Conservation (phyloP, 2,113 vertebrate genomes). For the Myocastor coypus region DNA sequence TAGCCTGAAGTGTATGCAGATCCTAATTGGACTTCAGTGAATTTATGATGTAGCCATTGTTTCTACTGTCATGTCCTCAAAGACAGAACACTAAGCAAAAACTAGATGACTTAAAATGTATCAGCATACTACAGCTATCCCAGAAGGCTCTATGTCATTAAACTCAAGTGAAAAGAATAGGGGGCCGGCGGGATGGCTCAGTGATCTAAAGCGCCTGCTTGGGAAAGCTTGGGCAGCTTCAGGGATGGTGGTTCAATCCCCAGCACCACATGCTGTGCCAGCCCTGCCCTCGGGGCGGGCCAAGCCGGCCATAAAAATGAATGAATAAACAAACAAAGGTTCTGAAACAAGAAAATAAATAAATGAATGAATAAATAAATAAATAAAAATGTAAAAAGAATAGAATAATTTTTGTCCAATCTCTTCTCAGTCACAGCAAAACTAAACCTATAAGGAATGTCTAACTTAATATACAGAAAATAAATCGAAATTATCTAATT, state of each 20-base stretch:
- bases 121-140: slow-evolving; percentile 72
- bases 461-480: background rate
- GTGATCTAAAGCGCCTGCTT: too few species aligned
- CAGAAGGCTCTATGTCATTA: slow-evolving; percentile 54
- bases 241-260: too few species aligned
- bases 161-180: slow-evolving; percentile 40
- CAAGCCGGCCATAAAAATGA: too few species aligned
- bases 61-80: slow-evolving; percentile 67
- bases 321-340: too few species aligned
- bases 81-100: slow-evolving; percentile 63
- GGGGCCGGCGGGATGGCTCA: too few species aligned
- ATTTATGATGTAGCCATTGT: slow-evolving; percentile 30
- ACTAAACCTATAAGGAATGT: slow-evolving; percentile 56
- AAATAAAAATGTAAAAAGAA: too few species aligned
- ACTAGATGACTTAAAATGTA: background rate
- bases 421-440: slow-evolving; percentile 38
- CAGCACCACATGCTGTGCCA: too few species aligned
- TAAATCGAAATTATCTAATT: slow-evolving; percentile 47
- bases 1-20: slow-evolving; percentile 10
- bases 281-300: too few species aligned
- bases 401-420: slow-evolving; percentile 56
- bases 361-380: too few species aligned
- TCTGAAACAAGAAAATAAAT: too few species aligned
- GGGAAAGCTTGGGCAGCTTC: too few species aligned
- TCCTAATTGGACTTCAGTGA: background rate